Conservation (phyloP, 1,140 invertebrate genomes). For the Leptinotarsa texana region DNA sequence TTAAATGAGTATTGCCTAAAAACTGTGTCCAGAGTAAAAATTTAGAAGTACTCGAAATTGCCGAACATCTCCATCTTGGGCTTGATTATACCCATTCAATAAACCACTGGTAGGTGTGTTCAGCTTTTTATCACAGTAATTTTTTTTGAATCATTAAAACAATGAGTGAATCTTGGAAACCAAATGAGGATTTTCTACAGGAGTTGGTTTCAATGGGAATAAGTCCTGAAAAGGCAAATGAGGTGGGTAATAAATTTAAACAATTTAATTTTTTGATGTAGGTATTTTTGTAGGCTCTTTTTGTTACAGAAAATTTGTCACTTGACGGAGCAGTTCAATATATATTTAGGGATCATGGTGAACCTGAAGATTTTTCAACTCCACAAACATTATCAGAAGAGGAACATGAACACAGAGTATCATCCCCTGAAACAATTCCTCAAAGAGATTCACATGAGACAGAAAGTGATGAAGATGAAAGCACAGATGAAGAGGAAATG, state of each 20-base stretch:
- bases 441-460: not conserved
- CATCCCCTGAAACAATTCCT: not conserved
- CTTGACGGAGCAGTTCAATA: conserved; percentile 61
- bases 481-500: conserved; percentile 44
- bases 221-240: conserved; percentile 6
- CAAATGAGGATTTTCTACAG: conserved; percentile 25
- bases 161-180: conserved; percentile 12
- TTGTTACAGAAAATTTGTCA: conserved; percentile 62
- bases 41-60: too few relatives aligned
- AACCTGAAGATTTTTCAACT: too few relatives aligned
- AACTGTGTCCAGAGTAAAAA: too few relatives aligned
- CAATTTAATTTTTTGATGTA: too few relatives aligned
- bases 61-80: too few relatives aligned
- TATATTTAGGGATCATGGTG: conserved; percentile 59
- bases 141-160: not conserved
- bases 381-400: conserved; percentile 41
- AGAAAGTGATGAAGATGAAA: conserved; percentile 11
- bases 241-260: not conserved
- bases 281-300: conserved; percentile 57
- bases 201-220: conserved; percentile 23
- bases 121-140: too few relatives aligned
- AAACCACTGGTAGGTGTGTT: too few relatives aligned
- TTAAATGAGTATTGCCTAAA: too few relatives aligned
- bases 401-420: conserved; percentile 26
- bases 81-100: too few relatives aligned